Conservation (phyloP, 2,113 vertebrate species). For the Phycodurus eques region DNA sequence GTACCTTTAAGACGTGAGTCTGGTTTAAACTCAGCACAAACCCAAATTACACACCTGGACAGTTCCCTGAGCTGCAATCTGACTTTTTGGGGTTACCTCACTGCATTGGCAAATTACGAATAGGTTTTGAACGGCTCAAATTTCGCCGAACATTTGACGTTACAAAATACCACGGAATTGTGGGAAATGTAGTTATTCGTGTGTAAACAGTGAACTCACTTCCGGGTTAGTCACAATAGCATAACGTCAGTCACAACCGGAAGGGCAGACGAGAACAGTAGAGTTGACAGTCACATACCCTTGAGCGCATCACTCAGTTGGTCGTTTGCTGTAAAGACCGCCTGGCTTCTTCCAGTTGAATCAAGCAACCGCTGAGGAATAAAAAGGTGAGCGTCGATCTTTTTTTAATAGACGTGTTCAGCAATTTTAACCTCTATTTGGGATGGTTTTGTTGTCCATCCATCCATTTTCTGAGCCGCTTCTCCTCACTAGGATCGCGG, state of each 20-base stretch:
- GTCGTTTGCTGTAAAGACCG: not conserved
- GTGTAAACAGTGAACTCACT: not conserved
- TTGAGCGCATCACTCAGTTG: not conserved
- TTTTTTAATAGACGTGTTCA: not conserved
- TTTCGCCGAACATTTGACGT: not conserved
- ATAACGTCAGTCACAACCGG: not conserved
- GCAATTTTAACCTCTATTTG: not conserved
- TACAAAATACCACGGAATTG: constrained; percentile 1
- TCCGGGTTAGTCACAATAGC: not conserved
- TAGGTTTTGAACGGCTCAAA: constrained; percentile 20
- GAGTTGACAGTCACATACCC: not conserved
- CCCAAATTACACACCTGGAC: not conserved
- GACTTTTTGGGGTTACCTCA: not conserved
- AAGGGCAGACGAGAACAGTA: constrained; percentile 14
- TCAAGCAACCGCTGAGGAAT: not conserved
- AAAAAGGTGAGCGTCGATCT: not conserved
- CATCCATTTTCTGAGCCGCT: no score
- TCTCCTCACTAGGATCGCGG: no score
- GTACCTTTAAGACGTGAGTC: no score
- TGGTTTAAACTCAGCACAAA: not conserved
- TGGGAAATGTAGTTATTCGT: constrained; percentile 31
- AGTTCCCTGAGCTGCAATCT: not conserved
- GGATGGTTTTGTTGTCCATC: not conserved
- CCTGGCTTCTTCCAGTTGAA: no score
- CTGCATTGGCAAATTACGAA: not conserved